Conservation (phyloP, 92 coral and sea anemone genomes). For the Phenganax stokvisi region DNA sequence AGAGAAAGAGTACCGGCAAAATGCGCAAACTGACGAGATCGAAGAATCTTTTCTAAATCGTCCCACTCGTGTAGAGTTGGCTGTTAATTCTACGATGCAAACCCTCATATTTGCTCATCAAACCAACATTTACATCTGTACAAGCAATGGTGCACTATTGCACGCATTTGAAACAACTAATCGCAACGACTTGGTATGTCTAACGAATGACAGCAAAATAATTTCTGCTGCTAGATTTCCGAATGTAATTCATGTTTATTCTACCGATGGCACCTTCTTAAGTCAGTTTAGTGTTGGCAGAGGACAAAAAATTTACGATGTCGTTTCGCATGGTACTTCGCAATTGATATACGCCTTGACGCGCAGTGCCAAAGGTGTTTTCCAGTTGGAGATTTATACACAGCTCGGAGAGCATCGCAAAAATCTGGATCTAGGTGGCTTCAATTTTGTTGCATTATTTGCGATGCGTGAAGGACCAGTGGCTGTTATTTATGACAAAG, state of each 20-base stretch:
- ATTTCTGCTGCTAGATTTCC: not conserved
- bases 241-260: conserved; percentile 4
- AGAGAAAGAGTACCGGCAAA: conserved; percentile 1
- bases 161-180: not conserved
- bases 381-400: conserved; percentile 18
- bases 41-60: not conserved
- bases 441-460: not conserved
- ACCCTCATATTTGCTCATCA: conserved; percentile 3
- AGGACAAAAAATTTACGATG: conserved; percentile 4
- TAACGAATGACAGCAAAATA: not conserved
- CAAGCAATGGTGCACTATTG: not conserved
- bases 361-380: not conserved
- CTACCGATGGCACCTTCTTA: not conserved
- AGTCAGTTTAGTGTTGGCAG: not conserved
- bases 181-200: not conserved
- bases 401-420: not conserved
- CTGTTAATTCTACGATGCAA: not conserved
- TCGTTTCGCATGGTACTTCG: not conserved
- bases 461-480: conserved; percentile 18
- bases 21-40: not conserved
- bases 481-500: not conserved
- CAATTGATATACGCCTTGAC: conserved; percentile 9
- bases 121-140: not conserved
- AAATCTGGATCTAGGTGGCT: not conserved
- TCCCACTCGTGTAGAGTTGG: conserved; percentile 3